Conservation (phyloP, 2,113 vertebrate genomes). For the Rhegmatorhina hoffmannsi region DNA sequence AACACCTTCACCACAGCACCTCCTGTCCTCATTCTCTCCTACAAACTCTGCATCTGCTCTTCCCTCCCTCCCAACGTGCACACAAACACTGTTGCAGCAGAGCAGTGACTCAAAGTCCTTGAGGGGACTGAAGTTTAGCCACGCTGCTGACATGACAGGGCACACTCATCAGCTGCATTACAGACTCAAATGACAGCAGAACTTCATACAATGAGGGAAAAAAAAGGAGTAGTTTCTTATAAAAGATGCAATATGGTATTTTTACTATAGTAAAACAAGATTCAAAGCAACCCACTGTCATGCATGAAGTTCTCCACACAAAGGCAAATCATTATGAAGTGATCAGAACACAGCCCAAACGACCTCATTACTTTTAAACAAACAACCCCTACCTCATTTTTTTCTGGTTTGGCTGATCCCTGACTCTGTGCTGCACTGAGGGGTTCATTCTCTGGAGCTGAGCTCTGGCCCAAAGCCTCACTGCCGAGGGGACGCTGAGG, state of each 20-base stretch:
- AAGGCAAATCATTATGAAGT: constrained; percentile 8
- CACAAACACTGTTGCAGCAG: background rate
- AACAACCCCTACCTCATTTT: constrained; percentile 84
- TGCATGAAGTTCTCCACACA: constrained; percentile 1
- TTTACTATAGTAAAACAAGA: background rate
- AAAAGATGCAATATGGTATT: background rate
- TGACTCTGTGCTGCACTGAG: constrained; percentile 77
- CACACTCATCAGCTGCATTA: background rate
- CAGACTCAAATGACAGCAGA: background rate
- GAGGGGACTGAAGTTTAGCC: background rate
- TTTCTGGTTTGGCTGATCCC: constrained; percentile 77
- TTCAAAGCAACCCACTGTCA: background rate
- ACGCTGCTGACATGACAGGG: background rate
- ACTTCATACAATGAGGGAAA: background rate
- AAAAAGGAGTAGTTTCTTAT: background rate
- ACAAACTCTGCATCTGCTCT: background rate
- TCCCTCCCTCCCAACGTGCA: background rate
- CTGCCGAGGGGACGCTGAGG: constrained; percentile 79
- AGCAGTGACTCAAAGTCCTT: background rate
- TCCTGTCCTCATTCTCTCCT: background rate
- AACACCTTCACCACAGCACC: background rate
- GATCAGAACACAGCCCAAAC: background rate
- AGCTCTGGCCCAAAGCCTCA: constrained; percentile 75
- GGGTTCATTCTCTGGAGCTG: constrained; percentile 76
- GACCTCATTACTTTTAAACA: constrained; percentile 35